phyloP scores from a whole-genome alignment of 1,140 invertebrate genomes.

The Eriosoma lanigerum region DNA sequence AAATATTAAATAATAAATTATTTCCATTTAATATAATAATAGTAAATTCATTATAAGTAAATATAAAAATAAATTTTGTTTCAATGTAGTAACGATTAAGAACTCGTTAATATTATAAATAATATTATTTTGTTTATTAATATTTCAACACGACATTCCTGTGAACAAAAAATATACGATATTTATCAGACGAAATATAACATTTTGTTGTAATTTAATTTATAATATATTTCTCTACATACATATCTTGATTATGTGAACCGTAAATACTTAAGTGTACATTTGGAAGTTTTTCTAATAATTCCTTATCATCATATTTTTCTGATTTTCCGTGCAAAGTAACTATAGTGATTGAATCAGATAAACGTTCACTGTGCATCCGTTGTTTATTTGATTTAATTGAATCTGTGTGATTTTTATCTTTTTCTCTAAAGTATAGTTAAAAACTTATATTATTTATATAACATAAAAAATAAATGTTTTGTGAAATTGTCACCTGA shows the following conservation, averaged over 20 bases:
- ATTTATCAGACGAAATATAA: not conserved
- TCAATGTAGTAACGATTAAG: too few species aligned
- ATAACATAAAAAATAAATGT: not conserved
- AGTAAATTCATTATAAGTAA: too few species aligned
- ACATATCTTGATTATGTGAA: constrained; percentile 28
- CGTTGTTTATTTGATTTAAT: constrained; percentile 1
- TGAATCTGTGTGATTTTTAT: constrained; percentile 1
- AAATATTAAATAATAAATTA: too few species aligned
- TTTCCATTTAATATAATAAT: too few species aligned
- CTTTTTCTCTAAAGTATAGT: constrained; percentile 15
- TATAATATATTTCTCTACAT: not conserved
- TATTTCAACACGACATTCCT: constrained; percentile 45
- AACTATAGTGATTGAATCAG: constrained; percentile 25
- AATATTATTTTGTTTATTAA: not conserved
- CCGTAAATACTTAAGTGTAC: constrained; percentile 43
- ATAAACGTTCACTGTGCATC: not conserved
- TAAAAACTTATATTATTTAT: not conserved
- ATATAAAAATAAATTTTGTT: too few species aligned
- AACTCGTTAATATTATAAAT: not conserved
- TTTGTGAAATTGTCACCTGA: constrained; percentile 4
- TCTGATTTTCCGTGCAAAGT: constrained; percentile 36
- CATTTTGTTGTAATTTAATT: not conserved
- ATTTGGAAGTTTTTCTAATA: constrained; percentile 24
- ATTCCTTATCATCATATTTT: not conserved
- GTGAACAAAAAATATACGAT: constrained; percentile 5